Evolutionary conservation across 2,113 vertebrate species (phyloP), one percentile per base, ranked within the genome.

Genomic region (Dryoscopus gambensis): DNA sequence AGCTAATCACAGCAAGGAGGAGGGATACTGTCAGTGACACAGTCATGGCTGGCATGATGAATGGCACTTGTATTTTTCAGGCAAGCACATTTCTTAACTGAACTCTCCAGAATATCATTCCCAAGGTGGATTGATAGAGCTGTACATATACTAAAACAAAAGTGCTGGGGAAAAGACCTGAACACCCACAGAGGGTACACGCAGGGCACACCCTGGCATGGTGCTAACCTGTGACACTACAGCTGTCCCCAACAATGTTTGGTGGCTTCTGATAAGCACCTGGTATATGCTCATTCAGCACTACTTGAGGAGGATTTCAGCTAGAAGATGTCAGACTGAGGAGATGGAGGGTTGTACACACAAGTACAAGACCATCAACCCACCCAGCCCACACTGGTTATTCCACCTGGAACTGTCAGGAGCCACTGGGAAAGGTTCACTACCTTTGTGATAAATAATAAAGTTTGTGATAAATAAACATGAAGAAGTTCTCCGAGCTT

Each of bases 11-110:
- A 62, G 59, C 6, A 74, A 17, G 18, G 0, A 5, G n/a, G 42
- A 80, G 56, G 67, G 22, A 37, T 56, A 18, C 22, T 68, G 21
- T 16, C 18, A 67, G 21, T 33, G 46, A 44, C 59, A 50, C 5
- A 11, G 0, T 39, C 2, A 1, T 64, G 53, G 37, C 31, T 84
- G 50, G n/a, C 44, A 56, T 40, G 25, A 69, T 37, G 35, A 91
- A 46, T 0, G 2, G 14, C n/a, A 40, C 31, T 65, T 56, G 19
- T 22, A 53, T 35, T 33, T 76, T 33, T 44, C 1, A 0, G 15
- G 10, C 31, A 56, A 59, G 27, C 20, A 50, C 6, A 40, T 73
- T 77, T 77, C 81, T 53, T 76, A 92, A 57, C 6, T 40, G 52
- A 81, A 31, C 3, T 2, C 30, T 71, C 33, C 49, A 83, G 57